Evolutionary conservation across 37 sponge, comb jelly and placozoan species (phyloP), one percentile per base, ranked within the genome.

Genomic region (Ephydatia muelleri): DNA sequence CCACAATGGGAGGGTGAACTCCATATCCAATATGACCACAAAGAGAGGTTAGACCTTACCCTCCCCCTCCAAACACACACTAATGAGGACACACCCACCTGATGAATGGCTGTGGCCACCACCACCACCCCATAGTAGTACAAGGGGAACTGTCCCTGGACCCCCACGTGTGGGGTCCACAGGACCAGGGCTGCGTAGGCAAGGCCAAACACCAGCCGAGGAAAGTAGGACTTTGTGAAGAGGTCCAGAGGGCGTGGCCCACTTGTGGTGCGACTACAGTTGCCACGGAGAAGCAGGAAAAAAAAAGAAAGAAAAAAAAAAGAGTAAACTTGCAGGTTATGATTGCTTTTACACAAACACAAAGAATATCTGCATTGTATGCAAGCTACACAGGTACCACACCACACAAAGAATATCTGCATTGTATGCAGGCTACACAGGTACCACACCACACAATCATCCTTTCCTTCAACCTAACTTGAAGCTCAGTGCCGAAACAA

Each of bases 221-320:
- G 72, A 2, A 88, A 78, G 66, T 86, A 90, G 23, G 93, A 85
- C 67, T 89, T 92, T 39, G 90, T 49, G 88, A 87, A 94, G 66
- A 94, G 34, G 70, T 81, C 82, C 79, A 97, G 33, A 2, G 97
- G 97, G 2, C 87, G 76, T 23, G 97, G 93, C 35, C 97, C 97
- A 67, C 85, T 78, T 33, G 88, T 92, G 73, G 70, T 81, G 5
- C 78, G 90, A 57, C 94, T 93, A 47, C 16, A 72, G 67, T 26
- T 68, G 31, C 29, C n/a, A n/a, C 29, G 29, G 69, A 28, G 69
- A 68, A 3, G 11, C 28, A 68, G 9, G 69, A 6, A 68, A 11
- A 29, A 11, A 68, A 29, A 29, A 3, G 9, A 11, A 68, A 29
- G 29, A 11, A 6, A 11, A 68, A 4, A 29, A 11, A 68, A 3